Base-by-base conservation (phyloP, 2,888 invertebrate species). In the Sarcophaga variegata region DNA sequence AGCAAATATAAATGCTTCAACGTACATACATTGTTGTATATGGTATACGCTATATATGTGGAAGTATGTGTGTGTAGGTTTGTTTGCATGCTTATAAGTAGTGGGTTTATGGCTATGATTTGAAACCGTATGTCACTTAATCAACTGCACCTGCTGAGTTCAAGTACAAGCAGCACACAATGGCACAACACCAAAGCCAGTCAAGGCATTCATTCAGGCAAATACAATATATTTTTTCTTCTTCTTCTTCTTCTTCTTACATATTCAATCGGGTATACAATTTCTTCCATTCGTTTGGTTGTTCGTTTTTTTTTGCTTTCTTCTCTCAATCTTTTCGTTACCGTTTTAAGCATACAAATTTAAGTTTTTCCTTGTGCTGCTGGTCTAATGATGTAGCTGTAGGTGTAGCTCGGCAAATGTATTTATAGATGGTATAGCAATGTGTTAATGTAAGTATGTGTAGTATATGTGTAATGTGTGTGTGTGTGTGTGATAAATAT, bases 71-170 rank as follows among this genome's bases (percentile, higher is more conserved):
- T 59, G 4, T 37, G 14, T 82, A 17, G 47, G 54, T 49, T 4
- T 71, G 37, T 20, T 25, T 37, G 37, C 37, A 37, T 37, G 37
- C 37, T 37, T 37, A 37, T 37, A 37, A 37, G 12, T n/a, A 25
- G 25, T 45, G 22, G 3, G 71, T 82, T 71, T 77, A 72, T 77
- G 82, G n/a, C 60, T 11, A 60, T 72, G 66, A 83, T 85, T 83
- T 80, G 62, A 10, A 83, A 63, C 62, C 76, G 62, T 72, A 62
- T 83, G 80, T 80, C 83, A 80, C 72, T 80, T 77, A 80, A 86
- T 83, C 83, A 86, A 77, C 76, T 80, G 14, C 86, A 86, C 84
- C 84, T 84, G 84, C 84, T 84, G 84, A 71, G 80, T 81, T 80
- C 14, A 37, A 37, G 37, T 37, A 37, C 37, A 8, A 60, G 49